phyloP scores from a whole-genome alignment of 2,113 vertebrate species.

The Myotis brandtii region DNA sequence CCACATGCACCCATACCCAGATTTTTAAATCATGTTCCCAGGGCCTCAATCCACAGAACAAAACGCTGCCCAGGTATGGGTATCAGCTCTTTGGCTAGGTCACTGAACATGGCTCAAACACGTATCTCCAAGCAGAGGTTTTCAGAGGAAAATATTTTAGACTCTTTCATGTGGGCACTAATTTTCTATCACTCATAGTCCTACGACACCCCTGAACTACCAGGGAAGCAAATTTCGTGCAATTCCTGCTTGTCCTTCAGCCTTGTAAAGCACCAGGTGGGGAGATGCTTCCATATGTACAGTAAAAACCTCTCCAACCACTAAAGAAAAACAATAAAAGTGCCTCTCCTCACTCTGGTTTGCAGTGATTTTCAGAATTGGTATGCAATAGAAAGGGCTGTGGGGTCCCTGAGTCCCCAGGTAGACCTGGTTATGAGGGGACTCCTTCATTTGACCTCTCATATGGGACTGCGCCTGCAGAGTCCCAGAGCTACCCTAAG shows the following conservation, averaged over 20 bases:
- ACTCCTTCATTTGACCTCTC: slow-evolving; percentile 71
- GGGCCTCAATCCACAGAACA: background rate
- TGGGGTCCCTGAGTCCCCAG: slow-evolving; percentile 24
- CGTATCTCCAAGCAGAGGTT: background rate
- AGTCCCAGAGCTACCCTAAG: slow-evolving; percentile 65
- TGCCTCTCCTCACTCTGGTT: background rate
- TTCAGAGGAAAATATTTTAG: background rate
- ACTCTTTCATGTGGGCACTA: background rate
- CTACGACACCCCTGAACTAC: no score
- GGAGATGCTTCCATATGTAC: background rate
- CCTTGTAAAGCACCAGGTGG: background rate
- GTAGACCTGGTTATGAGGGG: background rate
- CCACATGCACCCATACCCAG: background rate
- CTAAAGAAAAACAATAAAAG: background rate
- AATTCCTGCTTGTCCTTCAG: background rate
- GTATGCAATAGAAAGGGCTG: rapidly evolving
- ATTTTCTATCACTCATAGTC: background rate
- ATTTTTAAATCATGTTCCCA: background rate
- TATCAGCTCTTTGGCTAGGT: background rate
- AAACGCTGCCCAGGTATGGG: background rate
- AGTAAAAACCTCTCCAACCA: slow-evolving; percentile 35
- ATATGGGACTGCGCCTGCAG: background rate
- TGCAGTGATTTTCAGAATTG: slow-evolving; percentile 15
- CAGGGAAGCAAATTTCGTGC: background rate
- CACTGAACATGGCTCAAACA: background rate